These are phyloP conservation scores for Creontiades dilutus DNA, from an alignment of 2,888 invertebrate genomes.

Conservation along the genomic window DNA sequence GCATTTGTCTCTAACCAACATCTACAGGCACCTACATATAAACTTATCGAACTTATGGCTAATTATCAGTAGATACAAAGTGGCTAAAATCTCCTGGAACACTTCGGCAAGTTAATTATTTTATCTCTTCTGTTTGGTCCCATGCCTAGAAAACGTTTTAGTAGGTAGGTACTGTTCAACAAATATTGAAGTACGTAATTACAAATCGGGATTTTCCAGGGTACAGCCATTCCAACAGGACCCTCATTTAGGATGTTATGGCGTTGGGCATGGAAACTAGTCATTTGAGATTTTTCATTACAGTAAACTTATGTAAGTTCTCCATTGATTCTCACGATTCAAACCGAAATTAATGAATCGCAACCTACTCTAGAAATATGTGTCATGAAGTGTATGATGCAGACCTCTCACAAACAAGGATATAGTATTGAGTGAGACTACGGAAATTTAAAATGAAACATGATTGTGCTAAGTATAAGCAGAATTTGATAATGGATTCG, in stretches of 20 bases:
- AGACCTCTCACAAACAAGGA: background rate
- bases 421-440: background rate
- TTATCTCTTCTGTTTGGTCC: background rate
- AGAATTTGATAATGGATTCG: too few species aligned
- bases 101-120: background rate
- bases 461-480: too few species aligned
- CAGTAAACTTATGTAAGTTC: background rate
- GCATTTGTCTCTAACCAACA: too few species aligned
- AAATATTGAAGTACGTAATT: background rate
- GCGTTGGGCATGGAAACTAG: background rate
- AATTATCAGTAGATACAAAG: background rate
- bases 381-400: background rate
- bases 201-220: background rate
- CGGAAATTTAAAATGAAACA: too few species aligned
- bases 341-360: background rate
- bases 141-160: conserved; percentile 2
- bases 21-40: background rate
- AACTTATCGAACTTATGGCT: background rate
- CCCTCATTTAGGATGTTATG: background rate
- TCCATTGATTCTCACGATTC: background rate
- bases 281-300: background rate
- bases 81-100: background rate
- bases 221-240: background rate
- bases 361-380: background rate
- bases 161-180: background rate